A percentile compares a stretch with the other conserved stretches of the same genome.
Evolutionary conservation across 2,888 invertebrate genomes (phyloP).

Genomic region (Chrysolina americana): DNA sequence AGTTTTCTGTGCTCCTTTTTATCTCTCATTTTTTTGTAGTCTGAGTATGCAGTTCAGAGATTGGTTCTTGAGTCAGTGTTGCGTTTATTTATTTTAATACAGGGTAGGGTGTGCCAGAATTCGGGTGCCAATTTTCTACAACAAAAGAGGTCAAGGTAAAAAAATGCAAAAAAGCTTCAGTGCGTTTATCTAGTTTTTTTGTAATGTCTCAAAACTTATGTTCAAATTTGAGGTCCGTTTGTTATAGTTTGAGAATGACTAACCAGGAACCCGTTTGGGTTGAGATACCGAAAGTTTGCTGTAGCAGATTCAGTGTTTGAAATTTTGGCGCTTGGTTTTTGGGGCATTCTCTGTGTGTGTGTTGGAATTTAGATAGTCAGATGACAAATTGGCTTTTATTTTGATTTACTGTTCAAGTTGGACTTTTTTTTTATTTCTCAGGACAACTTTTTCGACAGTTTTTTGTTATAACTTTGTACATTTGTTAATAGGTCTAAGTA

Average conservation of each 20-base stretch:
- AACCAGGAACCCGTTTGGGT: too few species aligned
- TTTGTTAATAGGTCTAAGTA: slow-evolving; percentile 63
- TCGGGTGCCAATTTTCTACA: background rate
- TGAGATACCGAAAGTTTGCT: background rate
- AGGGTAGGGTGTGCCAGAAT: background rate
- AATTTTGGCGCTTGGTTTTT: slow-evolving; percentile 4
- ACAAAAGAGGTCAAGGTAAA: background rate
- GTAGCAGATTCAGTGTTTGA: background rate
- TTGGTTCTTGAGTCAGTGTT: slow-evolving; percentile 25
- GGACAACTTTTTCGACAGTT: slow-evolving; percentile 41
- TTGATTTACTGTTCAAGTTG: slow-evolving; percentile 35
- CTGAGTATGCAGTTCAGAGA: slow-evolving; percentile 41
- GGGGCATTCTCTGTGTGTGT: slow-evolving; percentile 9
- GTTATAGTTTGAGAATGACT: too few species aligned
- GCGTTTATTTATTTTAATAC: slow-evolving; percentile 26
- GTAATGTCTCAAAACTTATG: background rate
- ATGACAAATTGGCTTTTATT: slow-evolving; percentile 31
- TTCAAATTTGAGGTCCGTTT: too few species aligned
- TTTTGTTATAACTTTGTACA: slow-evolving; percentile 54
- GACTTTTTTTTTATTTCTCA: slow-evolving; percentile 38
- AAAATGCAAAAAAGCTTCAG: background rate
- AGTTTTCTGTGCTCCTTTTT: slow-evolving; percentile 17
- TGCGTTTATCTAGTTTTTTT: background rate
- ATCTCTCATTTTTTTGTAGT: slow-evolving; percentile 31
- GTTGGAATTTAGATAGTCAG: slow-evolving; percentile 17